Conservation (phyloP, 1,140 invertebrate species). For the Dufourea novaeangliae region DNA sequence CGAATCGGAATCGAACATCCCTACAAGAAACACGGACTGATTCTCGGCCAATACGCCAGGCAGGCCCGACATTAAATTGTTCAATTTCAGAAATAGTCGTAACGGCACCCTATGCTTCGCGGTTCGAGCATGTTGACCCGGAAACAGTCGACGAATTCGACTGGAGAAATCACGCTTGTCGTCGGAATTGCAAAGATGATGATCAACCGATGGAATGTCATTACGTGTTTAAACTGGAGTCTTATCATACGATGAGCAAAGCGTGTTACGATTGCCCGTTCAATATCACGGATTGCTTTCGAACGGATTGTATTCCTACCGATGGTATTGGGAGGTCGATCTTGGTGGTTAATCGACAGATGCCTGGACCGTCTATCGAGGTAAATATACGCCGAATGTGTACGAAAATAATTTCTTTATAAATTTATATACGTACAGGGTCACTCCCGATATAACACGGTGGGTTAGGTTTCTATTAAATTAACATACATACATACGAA, state of each 20-base stretch:
- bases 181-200: constrained; percentile 81
- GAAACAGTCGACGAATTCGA: constrained; percentile 47
- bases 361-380: constrained; percentile 93
- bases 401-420: not conserved
- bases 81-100: constrained; percentile 40
- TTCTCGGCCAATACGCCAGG: no score
- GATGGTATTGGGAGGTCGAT: constrained; percentile 90
- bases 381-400: no score
- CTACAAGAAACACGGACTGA: no score
- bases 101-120: constrained; percentile 32
- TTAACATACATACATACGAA: no score
- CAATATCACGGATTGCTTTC: constrained; percentile 88
- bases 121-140: constrained; percentile 29
- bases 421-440: not conserved
- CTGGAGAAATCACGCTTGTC: constrained; percentile 79
- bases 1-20: no score
- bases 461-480: no score
- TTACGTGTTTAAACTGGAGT: constrained; percentile 88
- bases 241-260: constrained; percentile 92
- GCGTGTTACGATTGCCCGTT: constrained; percentile 93
- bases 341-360: constrained; percentile 90
- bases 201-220: constrained; percentile 85
- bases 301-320: constrained; percentile 90
- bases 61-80: no score
- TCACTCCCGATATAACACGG: no score